Base-by-base conservation (phyloP, 2,888 invertebrate species). In the Phortica okadai region DNA sequence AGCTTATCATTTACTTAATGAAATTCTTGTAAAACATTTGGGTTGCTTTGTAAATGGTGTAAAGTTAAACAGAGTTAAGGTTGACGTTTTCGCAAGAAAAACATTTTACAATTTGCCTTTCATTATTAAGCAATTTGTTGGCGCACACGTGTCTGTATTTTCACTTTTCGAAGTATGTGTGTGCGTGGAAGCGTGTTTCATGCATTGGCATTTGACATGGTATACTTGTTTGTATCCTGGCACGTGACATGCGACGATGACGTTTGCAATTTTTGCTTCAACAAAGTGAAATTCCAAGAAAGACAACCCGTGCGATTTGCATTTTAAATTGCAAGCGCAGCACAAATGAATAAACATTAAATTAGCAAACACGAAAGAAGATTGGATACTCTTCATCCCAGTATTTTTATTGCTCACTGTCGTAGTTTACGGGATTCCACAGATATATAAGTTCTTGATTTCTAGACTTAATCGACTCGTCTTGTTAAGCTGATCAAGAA, bases 271-370 rank as follows among this genome's bases (percentile, higher is more conserved):
- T 74, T 25, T 14, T n/a, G 33, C 33, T 33, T 33, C 33, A 33
- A 1, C 33, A 33, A 33, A 33, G 33, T 33, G 33, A 33, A 33
- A 33, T 33, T 33, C 33, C 33, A 33, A 33, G 33, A 33, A 33
- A 33, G 4, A 42, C 66, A 14, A 33, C 64, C 10, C 25, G 25
- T 59, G 8, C 41, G 33, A 81, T 86, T 86, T 86, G 86, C 86
- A 86, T 67, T 67, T 74, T 66, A 67, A 54, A 74, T 80, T 86
- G 84, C 86, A 86, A 87, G 87, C 84, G 81, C 69, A 74, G 74
- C 75, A 77, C 78, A 79, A 80, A 78, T 80, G 77, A 81, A 41
- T n/a, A 62, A 62, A 62, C 41, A 66, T 14, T 33, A 16, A 8
- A 66, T 66, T 6, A 16, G 66, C 21, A 54, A n/a, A 72, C 74